These are phyloP conservation scores for Dendrocincla tyrannina DNA, from an alignment of 2,797 vertebrate genomes.

Conservation along the genomic window DNA sequence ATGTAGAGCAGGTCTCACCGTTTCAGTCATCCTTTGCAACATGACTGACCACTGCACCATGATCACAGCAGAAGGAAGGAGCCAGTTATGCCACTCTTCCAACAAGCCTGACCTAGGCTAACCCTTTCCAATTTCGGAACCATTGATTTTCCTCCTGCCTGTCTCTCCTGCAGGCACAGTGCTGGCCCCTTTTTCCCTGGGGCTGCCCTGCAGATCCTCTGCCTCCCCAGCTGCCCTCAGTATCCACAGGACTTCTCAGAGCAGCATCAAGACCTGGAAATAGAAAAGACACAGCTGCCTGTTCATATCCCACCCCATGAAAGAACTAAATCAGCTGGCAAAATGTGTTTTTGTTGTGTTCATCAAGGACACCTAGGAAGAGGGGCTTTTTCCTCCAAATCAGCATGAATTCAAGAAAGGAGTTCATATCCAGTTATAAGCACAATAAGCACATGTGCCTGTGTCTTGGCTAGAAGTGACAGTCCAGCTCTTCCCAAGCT, in stretches of 20 bases:
- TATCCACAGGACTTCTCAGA: fast-evolving
- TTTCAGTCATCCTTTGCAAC: background rate
- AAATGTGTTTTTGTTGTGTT: background rate
- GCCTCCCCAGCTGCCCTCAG: background rate
- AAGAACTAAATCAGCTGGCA: background rate
- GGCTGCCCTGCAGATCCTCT: fast-evolving
- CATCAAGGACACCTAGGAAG: fast-evolving
- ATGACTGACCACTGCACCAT: background rate
- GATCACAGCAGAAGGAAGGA: background rate
- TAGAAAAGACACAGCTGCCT: background rate
- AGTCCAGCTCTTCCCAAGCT: background rate
- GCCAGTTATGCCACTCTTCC: fast-evolving
- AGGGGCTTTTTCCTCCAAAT: background rate
- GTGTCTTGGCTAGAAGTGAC: fast-evolving
- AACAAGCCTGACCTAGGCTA: background rate
- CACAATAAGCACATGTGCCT: background rate
- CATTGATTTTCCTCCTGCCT: background rate
- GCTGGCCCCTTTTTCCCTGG: background rate
- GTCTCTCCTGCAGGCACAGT: fast-evolving
- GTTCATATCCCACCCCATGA: background rate
- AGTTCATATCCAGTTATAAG: background rate
- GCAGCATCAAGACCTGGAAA: background rate
- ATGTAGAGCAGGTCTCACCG: background rate
- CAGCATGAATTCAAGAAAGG: background rate
- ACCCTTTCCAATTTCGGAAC: background rate